A percentile compares a stretch with the other conserved stretches of the same genome.
Evolutionary conservation across 2,113 vertebrate genomes (phyloP).

Genomic region (Paratilapia polleni): DNA sequence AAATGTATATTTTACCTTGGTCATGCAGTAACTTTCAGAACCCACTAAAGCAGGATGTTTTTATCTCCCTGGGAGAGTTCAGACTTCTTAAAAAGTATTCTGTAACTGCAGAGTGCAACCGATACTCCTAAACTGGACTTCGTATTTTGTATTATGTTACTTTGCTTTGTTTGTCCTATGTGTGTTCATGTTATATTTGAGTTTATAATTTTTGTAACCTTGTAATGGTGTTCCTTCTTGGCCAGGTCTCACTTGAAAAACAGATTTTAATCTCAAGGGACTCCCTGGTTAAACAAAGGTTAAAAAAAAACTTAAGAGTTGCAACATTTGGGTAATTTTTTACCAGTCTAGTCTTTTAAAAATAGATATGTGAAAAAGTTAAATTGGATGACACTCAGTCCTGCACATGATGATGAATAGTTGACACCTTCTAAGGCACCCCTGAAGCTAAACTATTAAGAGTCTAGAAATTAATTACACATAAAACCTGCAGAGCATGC

Average conservation of each 20-base stretch:
- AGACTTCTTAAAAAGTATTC: neutral
- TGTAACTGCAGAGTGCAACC: neutral
- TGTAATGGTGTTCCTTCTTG: neutral
- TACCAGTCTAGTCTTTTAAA: neutral
- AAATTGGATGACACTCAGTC: neutral
- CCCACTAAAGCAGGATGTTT: neutral
- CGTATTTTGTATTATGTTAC: neutral
- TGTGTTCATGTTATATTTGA: neutral
- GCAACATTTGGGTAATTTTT: neutral
- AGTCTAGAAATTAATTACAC: neutral
- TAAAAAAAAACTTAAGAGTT: neutral
- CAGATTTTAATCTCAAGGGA: neutral
- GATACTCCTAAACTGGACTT: neutral
- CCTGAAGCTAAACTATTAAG: neutral
- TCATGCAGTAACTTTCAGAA: too few species aligned
- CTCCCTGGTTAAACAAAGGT: neutral
- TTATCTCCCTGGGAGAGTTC: neutral
- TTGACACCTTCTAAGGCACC: neutral
- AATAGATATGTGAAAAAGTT: neutral
- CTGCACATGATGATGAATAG: neutral
- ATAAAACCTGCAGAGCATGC: neutral
- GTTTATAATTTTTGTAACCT: neutral
- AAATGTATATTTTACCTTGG: too few species aligned
- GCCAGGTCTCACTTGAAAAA: neutral
- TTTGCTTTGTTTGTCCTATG: neutral